Base-by-base conservation (phyloP, 2,888 invertebrate species). In the Ennomos erosarius region DNA sequence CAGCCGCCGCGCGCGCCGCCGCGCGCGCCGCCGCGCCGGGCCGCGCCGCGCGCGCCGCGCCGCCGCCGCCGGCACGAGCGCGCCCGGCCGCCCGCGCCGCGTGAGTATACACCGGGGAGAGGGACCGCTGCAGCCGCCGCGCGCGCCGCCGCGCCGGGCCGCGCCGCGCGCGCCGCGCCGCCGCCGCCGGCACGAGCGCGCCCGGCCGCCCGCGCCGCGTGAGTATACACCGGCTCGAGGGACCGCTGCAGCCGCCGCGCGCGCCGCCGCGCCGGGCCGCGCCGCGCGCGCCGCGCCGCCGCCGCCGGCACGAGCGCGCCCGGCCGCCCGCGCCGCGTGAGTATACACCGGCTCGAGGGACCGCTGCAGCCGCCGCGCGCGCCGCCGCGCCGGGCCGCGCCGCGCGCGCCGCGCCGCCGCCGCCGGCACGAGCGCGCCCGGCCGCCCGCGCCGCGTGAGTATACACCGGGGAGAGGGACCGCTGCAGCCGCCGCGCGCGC, bases 1-100 rank as follows among this genome's bases (percentile, higher is more conserved):
- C 40, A n/a, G 26, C 26, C 16, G 16, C 83, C 87, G 73, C 82
- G 84, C 37, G 71, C n/a, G 26, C 26, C 16, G 16, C 83, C 87
- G 73, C 82, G 84, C 37, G 71, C 79, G n/a, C 70, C 76, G 16
- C 73, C 73, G 10, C 75, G 71, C 5, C 70, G 77, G 0, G 62
- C 70, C 11, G 58, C 73, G 1, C 64, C 68, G 9, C 62, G 57
- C 5, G 59, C 63, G 13, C 43, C 64, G 0, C 56, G 68, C 40
- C 44, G 48, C 38, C 53, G 48, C 44, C 12, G 9, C 12, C 34
- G 6, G 10, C 43, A 26, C 45, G 34, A 26, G 11, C 43, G 43
- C 36, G 13, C n/a, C 46, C 13, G 9, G 11, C 35, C 44, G n/a
- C 33, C 26, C 44, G 33, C 10, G 16, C 42, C 43, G 10, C 26